Conservation (phyloP, 2,888 invertebrate genomes). For the Arctia plantaginis region DNA sequence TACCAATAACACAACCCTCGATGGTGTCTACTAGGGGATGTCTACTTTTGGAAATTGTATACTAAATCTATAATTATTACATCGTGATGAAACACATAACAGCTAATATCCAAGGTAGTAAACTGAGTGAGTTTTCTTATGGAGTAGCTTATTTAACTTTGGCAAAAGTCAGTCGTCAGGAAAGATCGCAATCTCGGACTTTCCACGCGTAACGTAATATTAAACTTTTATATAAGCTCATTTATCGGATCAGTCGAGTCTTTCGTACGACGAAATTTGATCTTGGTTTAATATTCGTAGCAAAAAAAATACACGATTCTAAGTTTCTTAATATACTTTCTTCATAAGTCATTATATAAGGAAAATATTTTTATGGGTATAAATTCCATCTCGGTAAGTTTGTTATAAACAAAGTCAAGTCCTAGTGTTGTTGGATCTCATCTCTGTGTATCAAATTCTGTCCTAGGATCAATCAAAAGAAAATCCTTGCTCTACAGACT, state of each 20-base stretch:
- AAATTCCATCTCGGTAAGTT: background rate
- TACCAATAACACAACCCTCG: background rate
- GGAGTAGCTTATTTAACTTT: conserved; percentile 69
- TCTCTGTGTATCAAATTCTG: background rate
- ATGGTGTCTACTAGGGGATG: background rate
- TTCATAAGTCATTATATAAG: background rate
- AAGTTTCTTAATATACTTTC: conserved; percentile 15
- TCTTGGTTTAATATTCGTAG: conserved; percentile 36
- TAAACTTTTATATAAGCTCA: conserved; percentile 57
- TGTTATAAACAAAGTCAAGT: background rate
- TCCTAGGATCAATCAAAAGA: too few species aligned
- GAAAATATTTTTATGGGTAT: background rate
- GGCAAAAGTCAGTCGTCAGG: conserved; percentile 56
- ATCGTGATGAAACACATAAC: conserved; percentile 4
- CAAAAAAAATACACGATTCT: conserved; percentile 27
- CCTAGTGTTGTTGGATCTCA: background rate
- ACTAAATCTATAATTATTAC: background rate
- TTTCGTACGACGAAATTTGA: conserved; percentile 47
- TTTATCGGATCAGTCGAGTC: conserved; percentile 55
- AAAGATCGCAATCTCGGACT: conserved; percentile 60
- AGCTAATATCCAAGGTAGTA: conserved; percentile 44
- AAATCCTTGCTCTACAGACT: too few species aligned
- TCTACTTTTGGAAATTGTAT: background rate
- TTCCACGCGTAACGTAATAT: conserved; percentile 54
- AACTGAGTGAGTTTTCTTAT: conserved; percentile 59